A percentile compares a stretch with the other conserved stretches of the same genome.
phyloP scores from a whole-genome alignment of 1,140 invertebrate species.

The Bilobella aurantiaca region DNA sequence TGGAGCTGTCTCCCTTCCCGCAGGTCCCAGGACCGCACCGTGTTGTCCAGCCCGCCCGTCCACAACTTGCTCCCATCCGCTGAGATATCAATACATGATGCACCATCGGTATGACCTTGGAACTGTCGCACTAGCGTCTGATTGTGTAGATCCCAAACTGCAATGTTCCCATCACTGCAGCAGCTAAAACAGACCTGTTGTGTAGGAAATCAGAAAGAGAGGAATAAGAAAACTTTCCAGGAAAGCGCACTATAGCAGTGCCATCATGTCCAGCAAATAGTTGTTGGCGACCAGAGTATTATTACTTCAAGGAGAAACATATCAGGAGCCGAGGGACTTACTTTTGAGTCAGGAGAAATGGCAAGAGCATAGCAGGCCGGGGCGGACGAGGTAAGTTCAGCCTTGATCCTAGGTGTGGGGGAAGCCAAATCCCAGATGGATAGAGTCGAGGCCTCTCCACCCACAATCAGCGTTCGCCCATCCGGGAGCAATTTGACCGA shows the following conservation, averaged over 20 bases:
- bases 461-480: conserved; percentile 77
- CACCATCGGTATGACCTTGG: conserved; percentile 59
- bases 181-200: conserved; percentile 90
- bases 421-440: conserved; percentile 80
- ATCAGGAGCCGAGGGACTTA: too few relatives aligned
- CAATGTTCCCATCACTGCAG: conserved; percentile 93
- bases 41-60: conserved; percentile 95
- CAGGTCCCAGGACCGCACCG: conserved; percentile 92
- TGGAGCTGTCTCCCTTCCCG: conserved; percentile 83
- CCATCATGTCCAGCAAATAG: too few relatives aligned
- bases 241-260: too few relatives aligned
- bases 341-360: conserved; percentile 81
- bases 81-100: conserved; percentile 61
- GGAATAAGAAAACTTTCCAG: too few relatives aligned
- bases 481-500: conserved; percentile 86
- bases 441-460: conserved; percentile 78
- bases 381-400: conserved; percentile 52
- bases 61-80: conserved; percentile 60
- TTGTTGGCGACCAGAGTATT: too few relatives aligned
- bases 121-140: conserved; percentile 50
- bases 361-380: conserved; percentile 70
- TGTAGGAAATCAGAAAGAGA: too few relatives aligned
- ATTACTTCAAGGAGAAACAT: too few relatives aligned
- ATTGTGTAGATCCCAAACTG: conserved; percentile 92
- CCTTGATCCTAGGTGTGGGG: conserved; percentile 46